Percentiles rank a stretch among this genome's conserved stretches.
These are phyloP conservation scores for Allacma fusca DNA, from an alignment of 2,888 invertebrate genomes.

Conservation along the genomic window DNA sequence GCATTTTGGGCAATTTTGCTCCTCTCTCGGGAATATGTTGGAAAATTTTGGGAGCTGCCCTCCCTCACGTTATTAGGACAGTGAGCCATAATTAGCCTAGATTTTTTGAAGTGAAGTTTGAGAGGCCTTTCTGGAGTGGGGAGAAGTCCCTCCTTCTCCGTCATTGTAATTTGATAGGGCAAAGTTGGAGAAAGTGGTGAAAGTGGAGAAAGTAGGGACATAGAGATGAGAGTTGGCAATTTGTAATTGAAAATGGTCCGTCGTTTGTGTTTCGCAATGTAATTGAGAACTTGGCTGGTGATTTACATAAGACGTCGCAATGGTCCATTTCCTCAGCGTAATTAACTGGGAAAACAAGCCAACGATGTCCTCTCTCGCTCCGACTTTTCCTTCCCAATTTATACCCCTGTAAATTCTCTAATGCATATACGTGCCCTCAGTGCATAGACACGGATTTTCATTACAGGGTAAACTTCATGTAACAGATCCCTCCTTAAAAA, in stretches of 20 bases:
- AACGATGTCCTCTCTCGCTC: constrained; percentile 42
- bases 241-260: constrained; percentile 16
- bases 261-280: constrained; percentile 23
- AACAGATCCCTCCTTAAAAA: no score
- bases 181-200: neutral
- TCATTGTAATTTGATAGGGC: neutral
- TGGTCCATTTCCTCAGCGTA: constrained; percentile 31
- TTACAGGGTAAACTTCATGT: no score
- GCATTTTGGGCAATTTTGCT: no score
- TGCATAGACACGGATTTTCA: no score
- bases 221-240: constrained; percentile 24
- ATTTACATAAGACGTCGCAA: constrained; percentile 34
- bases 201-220: neutral
- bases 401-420: constrained; percentile 15
- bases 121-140: no score
- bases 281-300: constrained; percentile 10
- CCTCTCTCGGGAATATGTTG: no score
- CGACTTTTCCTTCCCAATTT: constrained; percentile 21
- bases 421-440: no score
- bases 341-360: constrained; percentile 39
- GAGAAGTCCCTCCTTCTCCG: no score
- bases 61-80: no score
- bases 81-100: no score
- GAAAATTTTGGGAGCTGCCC: no score
- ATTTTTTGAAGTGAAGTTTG: no score